Conservation (phyloP, 2,113 vertebrate species). For the Tichodroma muraria region DNA sequence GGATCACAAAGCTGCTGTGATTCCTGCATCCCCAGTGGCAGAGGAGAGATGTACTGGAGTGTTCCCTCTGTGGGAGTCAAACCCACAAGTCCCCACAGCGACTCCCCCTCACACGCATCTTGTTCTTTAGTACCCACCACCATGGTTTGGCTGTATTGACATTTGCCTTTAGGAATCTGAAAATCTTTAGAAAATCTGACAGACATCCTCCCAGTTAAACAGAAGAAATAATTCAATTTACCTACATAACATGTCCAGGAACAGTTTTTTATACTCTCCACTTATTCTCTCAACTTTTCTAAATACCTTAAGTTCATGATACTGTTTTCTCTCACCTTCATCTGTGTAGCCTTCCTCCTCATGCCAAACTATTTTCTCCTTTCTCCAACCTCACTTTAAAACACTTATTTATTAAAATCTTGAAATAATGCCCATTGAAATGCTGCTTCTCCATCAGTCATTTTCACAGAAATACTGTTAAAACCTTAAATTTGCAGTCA, state of each 20-base stretch:
- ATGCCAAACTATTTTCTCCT: not conserved
- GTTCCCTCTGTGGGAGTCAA: not conserved
- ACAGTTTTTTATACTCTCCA: not conserved
- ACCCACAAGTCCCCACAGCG: fast-evolving
- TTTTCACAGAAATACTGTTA: not conserved
- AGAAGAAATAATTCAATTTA: not conserved
- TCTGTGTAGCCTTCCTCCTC: not conserved
- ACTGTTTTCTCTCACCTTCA: not conserved
- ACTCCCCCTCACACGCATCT: not conserved
- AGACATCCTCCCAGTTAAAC: not conserved
- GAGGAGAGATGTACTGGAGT: not conserved
- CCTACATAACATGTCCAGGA: not conserved
- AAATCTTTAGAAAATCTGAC: not conserved
- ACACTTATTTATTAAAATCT: not conserved
- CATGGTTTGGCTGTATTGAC: not conserved
- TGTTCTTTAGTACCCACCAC: not conserved
- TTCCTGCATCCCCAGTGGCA: fast-evolving
- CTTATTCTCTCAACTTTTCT: not conserved
- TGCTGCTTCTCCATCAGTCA: not conserved
- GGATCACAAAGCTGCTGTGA: not conserved
- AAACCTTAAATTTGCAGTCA: not conserved
- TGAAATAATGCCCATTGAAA: not conserved
- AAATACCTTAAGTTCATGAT: not conserved
- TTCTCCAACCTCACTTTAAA: not conserved
- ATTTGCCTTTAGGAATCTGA: not conserved